Evolutionary conservation across 2,797 vertebrate species (phyloP), one percentile per base, ranked within the genome.

Genomic region (Clarias platycephalus): DNA sequence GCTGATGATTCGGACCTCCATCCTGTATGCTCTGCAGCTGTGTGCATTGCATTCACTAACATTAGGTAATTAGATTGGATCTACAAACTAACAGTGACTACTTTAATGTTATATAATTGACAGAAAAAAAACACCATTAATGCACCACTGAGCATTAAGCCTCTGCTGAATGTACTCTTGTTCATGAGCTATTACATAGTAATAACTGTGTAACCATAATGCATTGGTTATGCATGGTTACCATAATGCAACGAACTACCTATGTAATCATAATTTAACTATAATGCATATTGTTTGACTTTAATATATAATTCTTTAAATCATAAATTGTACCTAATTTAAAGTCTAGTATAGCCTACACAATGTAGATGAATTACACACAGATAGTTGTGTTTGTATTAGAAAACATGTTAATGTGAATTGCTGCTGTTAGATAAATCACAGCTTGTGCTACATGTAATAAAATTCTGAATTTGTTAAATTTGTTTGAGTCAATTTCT

Each of bases 131-230:
- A 60, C 28, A 53, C 49, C 12, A 13, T 12, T 13, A 24, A 62
- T 13, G n/a, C 60, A 10, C 26, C 34, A 79, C 8, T 63, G 24
- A 44, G 4, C 13, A 63, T 7, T 9, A 26, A 9, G 15, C 4
- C 1, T 3, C 7, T 63, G 1, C 76, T 26, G 24, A 9, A n/a
- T 2, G n/a, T n/a, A 18, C 58, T 1, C 24, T 79, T 44, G 15
- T 63, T 63, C 77, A 63, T 79, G 34, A 18, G 58, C 13, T 83
- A 58, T 77, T 77, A 83, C 49, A 40, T 58, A 67, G 22, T 83
- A 67, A 68, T 77, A 57, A 60, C 28, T 20, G 24, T 67, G 28
- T 76, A 76, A 55, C 67, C 57, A 18, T 13, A 20, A 31, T 49
- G 24, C 5, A 37, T 22, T 18, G 0, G 49, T 13, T 53, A 53